These are phyloP conservation scores for Aptenodytes patagonicus DNA, from an alignment of 2,113 vertebrate genomes.

Conservation along the genomic window DNA sequence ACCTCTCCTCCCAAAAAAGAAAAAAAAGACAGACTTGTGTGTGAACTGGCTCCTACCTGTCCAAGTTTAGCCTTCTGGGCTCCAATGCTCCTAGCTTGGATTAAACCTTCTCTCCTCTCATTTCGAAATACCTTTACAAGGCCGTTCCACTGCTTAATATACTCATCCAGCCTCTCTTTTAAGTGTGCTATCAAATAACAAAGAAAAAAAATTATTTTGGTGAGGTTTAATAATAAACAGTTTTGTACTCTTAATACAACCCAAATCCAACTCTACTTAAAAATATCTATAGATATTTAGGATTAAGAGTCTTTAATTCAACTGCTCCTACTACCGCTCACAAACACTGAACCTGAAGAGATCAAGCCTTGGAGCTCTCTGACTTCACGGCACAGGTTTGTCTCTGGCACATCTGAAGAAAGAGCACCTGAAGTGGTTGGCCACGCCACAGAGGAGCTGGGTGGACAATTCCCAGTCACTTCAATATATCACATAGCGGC, in stretches of 20 bases:
- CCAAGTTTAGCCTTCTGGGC: slow-evolving; percentile 91
- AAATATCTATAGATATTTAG: not conserved
- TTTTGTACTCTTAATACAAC: not conserved
- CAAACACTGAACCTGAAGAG: not conserved
- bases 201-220: not conserved
- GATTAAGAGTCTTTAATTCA: not conserved
- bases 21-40: not conserved
- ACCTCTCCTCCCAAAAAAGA: rapidly evolving
- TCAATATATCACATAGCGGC: rapidly evolving
- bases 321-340: not conserved
- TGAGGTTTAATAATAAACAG: not conserved
- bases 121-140: slow-evolving; percentile 95
- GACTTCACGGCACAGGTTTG: not conserved
- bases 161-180: slow-evolving; percentile 90
- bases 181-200: slow-evolving; percentile 83
- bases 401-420: not conserved
- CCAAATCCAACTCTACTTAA: not conserved
- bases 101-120: slow-evolving; percentile 94
- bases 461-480: not conserved
- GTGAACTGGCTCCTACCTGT: slow-evolving; percentile 78
- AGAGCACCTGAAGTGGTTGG: not conserved
- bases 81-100: slow-evolving; percentile 96
- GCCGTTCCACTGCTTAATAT: slow-evolving; percentile 96
- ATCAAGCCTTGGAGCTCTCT: not conserved
- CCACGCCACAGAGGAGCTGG: not conserved